phyloP scores from a whole-genome alignment of 1,140 invertebrate species.

The Drosophila malerkotliana region DNA sequence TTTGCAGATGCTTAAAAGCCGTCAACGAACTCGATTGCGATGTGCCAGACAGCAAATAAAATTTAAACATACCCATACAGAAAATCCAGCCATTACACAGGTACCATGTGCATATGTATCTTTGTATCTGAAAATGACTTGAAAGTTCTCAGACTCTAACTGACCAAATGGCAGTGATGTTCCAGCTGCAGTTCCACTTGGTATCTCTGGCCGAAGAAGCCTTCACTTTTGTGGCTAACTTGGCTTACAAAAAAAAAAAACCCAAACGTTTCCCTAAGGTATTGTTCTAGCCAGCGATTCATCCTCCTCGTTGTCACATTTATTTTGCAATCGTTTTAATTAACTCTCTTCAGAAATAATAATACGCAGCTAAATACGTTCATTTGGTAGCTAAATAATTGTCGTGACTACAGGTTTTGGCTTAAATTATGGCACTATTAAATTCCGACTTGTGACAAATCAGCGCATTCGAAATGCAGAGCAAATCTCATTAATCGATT shows the following conservation, averaged over 20 bases:
- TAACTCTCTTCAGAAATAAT: constrained; percentile 31
- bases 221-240: constrained; percentile 45
- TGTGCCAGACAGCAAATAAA: constrained; percentile 42
- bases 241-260: background rate
- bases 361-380: constrained; percentile 13
- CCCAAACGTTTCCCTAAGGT: constrained; percentile 22
- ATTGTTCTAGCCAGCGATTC: constrained; percentile 32
- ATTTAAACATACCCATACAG: constrained; percentile 8
- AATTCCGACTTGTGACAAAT: constrained; percentile 26
- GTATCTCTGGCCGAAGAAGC: constrained; percentile 28
- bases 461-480: constrained; percentile 31
- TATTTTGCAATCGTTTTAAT: constrained; percentile 57
- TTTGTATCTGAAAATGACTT: constrained; percentile 30
- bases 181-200: constrained; percentile 18
- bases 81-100: background rate
- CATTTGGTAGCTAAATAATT: constrained; percentile 33
- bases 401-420: constrained; percentile 33
- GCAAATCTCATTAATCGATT: constrained; percentile 39
- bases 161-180: constrained; percentile 45
- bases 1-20: constrained; percentile 57
- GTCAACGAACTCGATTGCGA: constrained; percentile 46
- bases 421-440: constrained; percentile 45
- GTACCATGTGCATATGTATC: background rate
- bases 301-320: constrained; percentile 38
- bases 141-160: constrained; percentile 44